Conservation (phyloP, 1,140 invertebrate species). For the Dendroctonus valens region DNA sequence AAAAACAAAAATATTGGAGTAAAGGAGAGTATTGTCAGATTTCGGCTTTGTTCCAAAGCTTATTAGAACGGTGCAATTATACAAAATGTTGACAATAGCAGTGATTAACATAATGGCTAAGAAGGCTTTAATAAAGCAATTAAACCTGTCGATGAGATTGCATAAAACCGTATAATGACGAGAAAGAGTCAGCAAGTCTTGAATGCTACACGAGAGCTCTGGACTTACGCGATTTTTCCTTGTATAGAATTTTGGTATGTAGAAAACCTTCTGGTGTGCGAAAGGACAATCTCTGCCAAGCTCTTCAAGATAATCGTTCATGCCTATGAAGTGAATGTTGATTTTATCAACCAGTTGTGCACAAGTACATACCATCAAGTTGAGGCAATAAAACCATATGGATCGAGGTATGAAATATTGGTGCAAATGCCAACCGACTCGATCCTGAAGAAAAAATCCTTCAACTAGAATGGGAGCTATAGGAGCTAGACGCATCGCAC, state of each 20-base stretch:
- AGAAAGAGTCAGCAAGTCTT: background rate
- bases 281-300: background rate
- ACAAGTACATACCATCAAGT: slow-evolving; percentile 5
- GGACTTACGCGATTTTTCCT: background rate
- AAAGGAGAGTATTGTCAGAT: background rate
- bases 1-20: background rate
- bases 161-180: slow-evolving; percentile 5
- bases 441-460: background rate
- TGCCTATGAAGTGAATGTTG: slow-evolving; percentile 1
- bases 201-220: background rate
- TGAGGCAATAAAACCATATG: slow-evolving; percentile 8
- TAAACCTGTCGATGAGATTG: slow-evolving; percentile 5
- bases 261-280: background rate
- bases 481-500: background rate
- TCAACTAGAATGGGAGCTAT: background rate
- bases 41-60: background rate
- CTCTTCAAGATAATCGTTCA: slow-evolving; percentile 9
- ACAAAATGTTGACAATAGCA: slow-evolving; percentile 2
- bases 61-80: slow-evolving; percentile 1
- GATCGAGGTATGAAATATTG: slow-evolving; percentile 2
- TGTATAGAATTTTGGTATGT: background rate
- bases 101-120: background rate
- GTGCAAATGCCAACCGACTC: slow-evolving; percentile 1
- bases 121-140: background rate
- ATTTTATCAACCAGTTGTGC: background rate